Percentiles rank a stretch among this genome's conserved stretches.
Conservation (phyloP, 2,888 invertebrate genomes). For the Apamea crenata region DNA sequence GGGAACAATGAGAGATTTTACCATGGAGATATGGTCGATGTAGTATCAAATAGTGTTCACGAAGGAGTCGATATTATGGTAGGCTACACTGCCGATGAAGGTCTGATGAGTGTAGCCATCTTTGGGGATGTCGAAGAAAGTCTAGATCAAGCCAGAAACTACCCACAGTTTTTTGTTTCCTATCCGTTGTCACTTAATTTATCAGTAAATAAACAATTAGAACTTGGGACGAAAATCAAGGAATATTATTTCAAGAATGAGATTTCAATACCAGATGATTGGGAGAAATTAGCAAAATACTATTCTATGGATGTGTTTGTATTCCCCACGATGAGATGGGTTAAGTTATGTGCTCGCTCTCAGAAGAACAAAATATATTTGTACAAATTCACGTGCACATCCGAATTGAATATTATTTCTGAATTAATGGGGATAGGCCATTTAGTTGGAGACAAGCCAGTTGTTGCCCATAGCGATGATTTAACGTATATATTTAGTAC, state of each 20-base stretch:
- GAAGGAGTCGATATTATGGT: conserved; percentile 91
- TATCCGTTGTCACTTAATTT: conserved; percentile 56
- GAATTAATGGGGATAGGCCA: conserved; percentile 56
- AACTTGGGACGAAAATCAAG: conserved; percentile 67
- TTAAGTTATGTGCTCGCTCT: conserved; percentile 61
- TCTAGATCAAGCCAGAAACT: conserved; percentile 41
- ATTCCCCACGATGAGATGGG: conserved; percentile 66
- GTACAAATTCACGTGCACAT: conserved; percentile 71
- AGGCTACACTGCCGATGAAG: conserved; percentile 93
- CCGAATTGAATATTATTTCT: conserved; percentile 70
- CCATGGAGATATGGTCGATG: conserved; percentile 74
- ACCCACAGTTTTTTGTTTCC: conserved; percentile 62
- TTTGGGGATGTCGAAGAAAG: conserved; percentile 27
- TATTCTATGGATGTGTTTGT: conserved; percentile 58
- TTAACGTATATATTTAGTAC: conserved; percentile 70
- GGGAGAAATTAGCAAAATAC: conserved; percentile 55
- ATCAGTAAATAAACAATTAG: conserved; percentile 58
- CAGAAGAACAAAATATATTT: conserved; percentile 70
- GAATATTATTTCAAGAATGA: conserved; percentile 66
- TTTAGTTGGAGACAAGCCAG: conserved; percentile 50
- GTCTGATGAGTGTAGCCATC: conserved; percentile 72
- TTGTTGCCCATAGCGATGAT: conserved; percentile 72
- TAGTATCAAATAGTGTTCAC: conserved; percentile 85
- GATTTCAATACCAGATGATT: conserved; percentile 60
- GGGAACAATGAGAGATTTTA: conserved; percentile 73